Conservation (phyloP, 2,113 vertebrate species). For the Notarius lentiginosus region DNA sequence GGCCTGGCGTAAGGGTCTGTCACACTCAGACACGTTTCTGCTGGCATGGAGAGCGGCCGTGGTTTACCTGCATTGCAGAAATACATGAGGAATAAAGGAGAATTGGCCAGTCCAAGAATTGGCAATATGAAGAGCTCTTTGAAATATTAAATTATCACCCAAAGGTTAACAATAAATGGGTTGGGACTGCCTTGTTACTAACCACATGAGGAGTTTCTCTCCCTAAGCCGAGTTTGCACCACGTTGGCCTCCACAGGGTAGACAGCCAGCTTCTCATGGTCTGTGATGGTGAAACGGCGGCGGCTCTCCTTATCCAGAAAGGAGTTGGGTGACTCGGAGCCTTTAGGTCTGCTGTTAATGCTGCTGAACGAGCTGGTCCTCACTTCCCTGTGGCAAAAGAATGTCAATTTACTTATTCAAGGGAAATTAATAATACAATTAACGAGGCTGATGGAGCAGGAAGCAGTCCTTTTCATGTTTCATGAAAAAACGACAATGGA, state of each 20-base stretch:
- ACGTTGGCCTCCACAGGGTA: slow-evolving; percentile 71
- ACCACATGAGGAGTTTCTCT: slow-evolving; percentile 79
- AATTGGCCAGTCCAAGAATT: not conserved
- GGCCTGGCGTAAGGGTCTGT: slow-evolving; percentile 77
- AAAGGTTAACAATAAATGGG: not conserved
- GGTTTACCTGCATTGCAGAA: slow-evolving; percentile 78
- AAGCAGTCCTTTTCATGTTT: not conserved
- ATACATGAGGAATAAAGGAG: not conserved
- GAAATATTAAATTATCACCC: not conserved
- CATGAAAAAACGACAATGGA: not conserved
- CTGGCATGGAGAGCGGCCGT: slow-evolving; percentile 93
- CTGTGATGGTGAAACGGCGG: slow-evolving; percentile 73
- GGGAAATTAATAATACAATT: not conserved
- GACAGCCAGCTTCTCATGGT: slow-evolving; percentile 72
- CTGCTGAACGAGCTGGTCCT: slow-evolving; percentile 66
- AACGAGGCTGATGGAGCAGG: not conserved
- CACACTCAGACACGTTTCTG: slow-evolving; percentile 78
- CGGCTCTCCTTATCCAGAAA: slow-evolving; percentile 82
- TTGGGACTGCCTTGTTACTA: slow-evolving; percentile 39
- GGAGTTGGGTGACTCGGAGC: slow-evolving; percentile 87
- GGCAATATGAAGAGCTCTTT: not conserved
- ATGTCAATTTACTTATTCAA: not conserved
- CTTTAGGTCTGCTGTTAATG: slow-evolving; percentile 70
- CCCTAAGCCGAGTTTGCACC: slow-evolving; percentile 79
- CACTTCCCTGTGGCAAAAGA: slow-evolving; percentile 71